Evolutionary conservation across 2,888 invertebrate species (phyloP).

Genomic region (Xestoiulus laeticollis): DNA sequence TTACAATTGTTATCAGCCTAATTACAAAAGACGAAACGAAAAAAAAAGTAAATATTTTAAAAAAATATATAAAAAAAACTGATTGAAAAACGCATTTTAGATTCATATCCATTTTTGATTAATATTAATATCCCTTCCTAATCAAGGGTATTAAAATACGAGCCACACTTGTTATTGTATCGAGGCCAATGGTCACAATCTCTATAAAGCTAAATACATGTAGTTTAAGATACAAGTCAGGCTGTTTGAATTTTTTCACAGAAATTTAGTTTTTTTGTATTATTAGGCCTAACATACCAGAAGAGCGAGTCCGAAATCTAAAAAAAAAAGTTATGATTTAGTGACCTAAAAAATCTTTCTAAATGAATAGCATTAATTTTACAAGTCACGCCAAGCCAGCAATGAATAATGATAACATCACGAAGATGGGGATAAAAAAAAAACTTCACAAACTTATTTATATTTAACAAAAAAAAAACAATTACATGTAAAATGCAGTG

Average conservation of each 20-base stretch:
- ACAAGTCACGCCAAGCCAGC: slow-evolving; percentile 46
- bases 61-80: too few species aligned
- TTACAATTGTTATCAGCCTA: not conserved
- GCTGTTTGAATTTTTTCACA: not conserved
- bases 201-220: not conserved
- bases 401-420: slow-evolving; percentile 41
- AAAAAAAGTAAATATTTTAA: not conserved
- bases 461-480: not conserved
- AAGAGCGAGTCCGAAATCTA: slow-evolving; percentile 19
- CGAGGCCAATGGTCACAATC: not conserved
- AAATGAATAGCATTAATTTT: slow-evolving; percentile 46
- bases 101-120: not conserved
- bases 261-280: not conserved
- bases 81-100: not conserved
- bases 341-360: slow-evolving; percentile 44
- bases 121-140: not conserved
- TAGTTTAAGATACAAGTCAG: not conserved
- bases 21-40: not conserved
- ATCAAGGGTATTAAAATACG: not conserved
- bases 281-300: not conserved
- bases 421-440: slow-evolving; percentile 1
- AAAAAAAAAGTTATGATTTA: slow-evolving; percentile 31
- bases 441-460: not conserved
- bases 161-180: not conserved
- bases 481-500: not conserved